Evolutionary conservation across 2,888 invertebrate species (phyloP), one percentile per base, ranked within the genome.

Genomic region (Sphaerophoria taeniata): DNA sequence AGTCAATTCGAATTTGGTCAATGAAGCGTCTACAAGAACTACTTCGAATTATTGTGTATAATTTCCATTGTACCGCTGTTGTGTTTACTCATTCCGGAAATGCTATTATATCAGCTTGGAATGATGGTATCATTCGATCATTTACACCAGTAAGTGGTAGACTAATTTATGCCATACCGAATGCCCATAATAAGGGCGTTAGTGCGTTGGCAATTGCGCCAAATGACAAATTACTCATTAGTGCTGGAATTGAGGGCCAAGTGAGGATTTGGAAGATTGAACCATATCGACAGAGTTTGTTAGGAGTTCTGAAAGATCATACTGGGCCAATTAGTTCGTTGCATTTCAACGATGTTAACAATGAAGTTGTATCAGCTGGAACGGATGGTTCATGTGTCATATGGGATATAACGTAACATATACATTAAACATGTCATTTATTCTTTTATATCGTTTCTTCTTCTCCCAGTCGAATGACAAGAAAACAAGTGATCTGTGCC

Each of bases 241-340:
- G 97, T 60, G 98, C 98, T 0, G 98, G 98, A 4, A 96, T 97
- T 85, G 98, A 98, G 90, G 98, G 98, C n/a, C 97, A 98, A 93
- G 96, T 97, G 5, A 94, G 97, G 14, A 93, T 97, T 0, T 97
- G 97, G 97, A 94, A 95, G 87, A 94, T 97, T 60, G 94, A 93
- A 76, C 94, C 95, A 0, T 92, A 93, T 78, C 93, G 93, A 7
- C 96, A 97, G 90, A 93, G 93, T 61, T 91, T 97, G 65, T 92
- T 95, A 88, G 95, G 94, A 58, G 95, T 96, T 7, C 92, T 98
- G 84, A 98, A 98, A 92, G 98, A 98, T 89, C 98, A 98, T 93
- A 96, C 97, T 90, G 97, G 96, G 9, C 95, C 96, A 0, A 96
- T 98, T 76, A 96, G 97, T 0, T 95, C 96, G 33, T 94, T 98